Conservation (phyloP, 2,113 vertebrate species). For the Oreocharis arfaki region DNA sequence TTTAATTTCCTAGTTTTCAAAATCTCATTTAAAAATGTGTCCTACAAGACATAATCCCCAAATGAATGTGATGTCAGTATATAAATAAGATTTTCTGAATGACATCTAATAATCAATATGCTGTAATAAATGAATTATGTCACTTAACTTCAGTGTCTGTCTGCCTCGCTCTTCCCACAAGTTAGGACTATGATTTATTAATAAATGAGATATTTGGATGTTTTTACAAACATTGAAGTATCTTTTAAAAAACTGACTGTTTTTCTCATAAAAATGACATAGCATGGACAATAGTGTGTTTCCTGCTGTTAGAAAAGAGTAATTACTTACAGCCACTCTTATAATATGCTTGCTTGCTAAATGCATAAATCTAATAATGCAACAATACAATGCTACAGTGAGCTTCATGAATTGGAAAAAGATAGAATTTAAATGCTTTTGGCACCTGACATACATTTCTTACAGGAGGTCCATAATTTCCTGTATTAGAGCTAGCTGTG, state of each 20-base stretch:
- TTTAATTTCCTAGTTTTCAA: neutral
- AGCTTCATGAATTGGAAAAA: conserved; percentile 70
- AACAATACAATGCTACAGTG: conserved; percentile 66
- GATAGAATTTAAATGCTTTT: conserved; percentile 71
- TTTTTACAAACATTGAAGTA: conserved; percentile 17
- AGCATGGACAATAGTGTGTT: conserved; percentile 60
- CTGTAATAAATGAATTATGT: neutral
- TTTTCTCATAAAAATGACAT: conserved; percentile 57
- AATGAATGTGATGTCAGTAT: neutral
- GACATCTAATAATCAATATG: neutral
- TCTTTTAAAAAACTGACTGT: conserved; percentile 13
- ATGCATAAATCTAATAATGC: conserved; percentile 73
- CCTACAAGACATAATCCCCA: neutral
- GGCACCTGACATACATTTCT: conserved; percentile 65
- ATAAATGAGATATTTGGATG: neutral
- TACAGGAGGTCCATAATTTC: conserved; percentile 68
- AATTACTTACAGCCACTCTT: conserved; percentile 65
- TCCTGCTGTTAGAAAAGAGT: conserved; percentile 66
- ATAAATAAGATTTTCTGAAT: neutral
- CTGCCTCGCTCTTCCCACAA: neutral
- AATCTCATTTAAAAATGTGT: neutral
- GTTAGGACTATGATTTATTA: neutral
- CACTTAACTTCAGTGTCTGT: neutral
- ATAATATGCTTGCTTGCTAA: conserved; percentile 64
- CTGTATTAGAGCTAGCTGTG: conserved; percentile 29